Evolutionary conservation across 2,113 vertebrate genomes (phyloP).

Genomic region (Clarias gariepinus): DNA sequence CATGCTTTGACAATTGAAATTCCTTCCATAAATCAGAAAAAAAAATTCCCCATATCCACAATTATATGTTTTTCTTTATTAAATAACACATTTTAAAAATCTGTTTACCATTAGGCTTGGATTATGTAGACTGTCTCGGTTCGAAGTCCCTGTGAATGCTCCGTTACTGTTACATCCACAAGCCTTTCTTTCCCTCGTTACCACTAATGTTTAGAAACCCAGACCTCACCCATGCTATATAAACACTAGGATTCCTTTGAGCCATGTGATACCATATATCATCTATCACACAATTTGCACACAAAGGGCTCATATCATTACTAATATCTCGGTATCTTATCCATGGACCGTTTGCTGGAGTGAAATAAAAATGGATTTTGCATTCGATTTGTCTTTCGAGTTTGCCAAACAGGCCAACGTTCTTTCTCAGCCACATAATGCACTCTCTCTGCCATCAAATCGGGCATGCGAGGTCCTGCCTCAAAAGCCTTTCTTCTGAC

Average conservation of each 20-base stretch:
- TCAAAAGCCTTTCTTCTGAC: constrained; percentile 37
- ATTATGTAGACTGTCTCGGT: not conserved
- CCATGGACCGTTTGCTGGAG: not conserved
- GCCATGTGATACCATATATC: constrained; percentile 11
- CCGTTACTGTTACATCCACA: not conserved
- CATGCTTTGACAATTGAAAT: not conserved
- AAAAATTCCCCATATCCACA: not conserved
- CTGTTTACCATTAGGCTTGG: not conserved
- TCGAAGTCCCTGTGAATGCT: not conserved
- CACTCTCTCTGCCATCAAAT: constrained; percentile 40
- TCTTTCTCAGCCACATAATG: constrained; percentile 34
- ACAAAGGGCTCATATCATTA: not conserved
- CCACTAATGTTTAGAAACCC: not conserved
- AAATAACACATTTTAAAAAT: not conserved
- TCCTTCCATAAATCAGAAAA: not conserved
- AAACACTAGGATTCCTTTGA: constrained; percentile 32
- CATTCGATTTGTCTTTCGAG: constrained; percentile 24
- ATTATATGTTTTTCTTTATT: not conserved
- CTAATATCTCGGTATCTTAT: not conserved
- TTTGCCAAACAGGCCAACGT: constrained; percentile 8
- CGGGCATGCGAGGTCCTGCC: constrained; percentile 53
- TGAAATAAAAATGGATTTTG: constrained; percentile 17
- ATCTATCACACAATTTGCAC: not conserved
- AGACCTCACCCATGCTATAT: constrained; percentile 19
- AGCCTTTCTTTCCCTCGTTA: not conserved